A percentile compares a stretch with the other conserved stretches of the same genome.
These are phyloP conservation scores for Cantharis lateralis DNA, from an alignment of 2,888 invertebrate genomes.

Conservation along the genomic window DNA sequence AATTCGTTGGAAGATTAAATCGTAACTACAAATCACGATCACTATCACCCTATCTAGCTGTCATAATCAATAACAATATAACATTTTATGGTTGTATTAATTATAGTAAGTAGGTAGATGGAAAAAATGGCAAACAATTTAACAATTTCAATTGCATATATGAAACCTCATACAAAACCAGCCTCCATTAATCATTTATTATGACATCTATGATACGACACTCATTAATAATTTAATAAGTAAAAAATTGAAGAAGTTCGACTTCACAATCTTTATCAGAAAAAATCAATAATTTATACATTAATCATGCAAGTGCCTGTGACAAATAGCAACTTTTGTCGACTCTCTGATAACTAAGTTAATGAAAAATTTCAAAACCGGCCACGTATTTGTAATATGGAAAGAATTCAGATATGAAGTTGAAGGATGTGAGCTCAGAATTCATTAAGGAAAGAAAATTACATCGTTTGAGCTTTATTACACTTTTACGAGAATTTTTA, in stretches of 20 bases:
- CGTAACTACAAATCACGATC: slow-evolving; percentile 21
- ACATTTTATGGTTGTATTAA: slow-evolving; percentile 5
- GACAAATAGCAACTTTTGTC: slow-evolving; percentile 23
- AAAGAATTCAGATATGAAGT: slow-evolving; percentile 32
- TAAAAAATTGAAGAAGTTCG: background rate
- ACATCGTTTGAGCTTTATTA: slow-evolving; percentile 27
- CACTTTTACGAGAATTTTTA: slow-evolving; percentile 31
- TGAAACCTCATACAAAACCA: background rate
- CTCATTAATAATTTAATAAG: background rate
- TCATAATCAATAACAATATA: slow-evolving; percentile 22
- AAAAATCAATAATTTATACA: background rate
- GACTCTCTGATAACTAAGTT: slow-evolving; percentile 21
- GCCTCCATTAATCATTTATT: background rate
- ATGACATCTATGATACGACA: background rate
- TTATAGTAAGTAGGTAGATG: slow-evolving; percentile 9
- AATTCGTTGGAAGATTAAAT: slow-evolving; percentile 26
- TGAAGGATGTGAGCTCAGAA: slow-evolving; percentile 30
- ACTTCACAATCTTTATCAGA: background rate
- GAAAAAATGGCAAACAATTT: slow-evolving; percentile 15
- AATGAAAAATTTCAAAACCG: slow-evolving; percentile 31
- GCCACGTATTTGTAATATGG: slow-evolving; percentile 29
- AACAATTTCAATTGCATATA: slow-evolving; percentile 18
- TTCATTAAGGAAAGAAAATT: slow-evolving; percentile 32
- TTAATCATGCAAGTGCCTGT: slow-evolving; percentile 8
- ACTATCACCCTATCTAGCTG: slow-evolving; percentile 19